Evolutionary conservation across 2,797 vertebrate genomes (phyloP).

Genomic region (Myoxocephalus aenaeus): DNA sequence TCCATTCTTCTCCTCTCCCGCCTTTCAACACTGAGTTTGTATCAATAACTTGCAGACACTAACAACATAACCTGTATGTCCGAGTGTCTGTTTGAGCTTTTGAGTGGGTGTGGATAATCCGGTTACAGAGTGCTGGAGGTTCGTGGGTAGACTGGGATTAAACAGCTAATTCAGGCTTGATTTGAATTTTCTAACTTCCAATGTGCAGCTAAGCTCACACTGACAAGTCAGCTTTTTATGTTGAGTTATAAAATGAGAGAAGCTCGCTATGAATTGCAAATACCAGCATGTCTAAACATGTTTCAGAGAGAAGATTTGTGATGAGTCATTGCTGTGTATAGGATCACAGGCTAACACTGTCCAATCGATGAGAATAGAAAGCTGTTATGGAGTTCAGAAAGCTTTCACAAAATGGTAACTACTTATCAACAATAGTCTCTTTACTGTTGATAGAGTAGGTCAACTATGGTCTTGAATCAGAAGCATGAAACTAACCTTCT

Average conservation of each 20-base stretch:
- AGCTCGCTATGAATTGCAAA: slow-evolving; percentile 10
- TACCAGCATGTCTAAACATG: neutral
- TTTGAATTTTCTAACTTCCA: slow-evolving; percentile 29
- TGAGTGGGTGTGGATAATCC: slow-evolving; percentile 52
- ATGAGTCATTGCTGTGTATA: neutral
- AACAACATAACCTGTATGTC: slow-evolving; percentile 34
- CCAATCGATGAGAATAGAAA: neutral
- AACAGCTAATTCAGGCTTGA: slow-evolving; percentile 14
- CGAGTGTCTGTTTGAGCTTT: slow-evolving; percentile 24
- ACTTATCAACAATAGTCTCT: neutral
- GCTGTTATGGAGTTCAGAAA: neutral
- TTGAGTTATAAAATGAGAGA: slow-evolving; percentile 1
- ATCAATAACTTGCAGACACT: slow-evolving; percentile 51
- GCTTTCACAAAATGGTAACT: neutral
- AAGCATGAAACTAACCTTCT: neutral
- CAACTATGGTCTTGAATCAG: slow-evolving; percentile 2
- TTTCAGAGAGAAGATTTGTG: slow-evolving; percentile 6
- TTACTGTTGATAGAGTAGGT: neutral
- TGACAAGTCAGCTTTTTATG: neutral
- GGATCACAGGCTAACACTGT: neutral
- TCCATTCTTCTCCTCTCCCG: slow-evolving; percentile 7
- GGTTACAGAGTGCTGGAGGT: slow-evolving; percentile 31
- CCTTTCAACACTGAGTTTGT: slow-evolving; percentile 33
- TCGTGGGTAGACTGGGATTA: slow-evolving; percentile 45
- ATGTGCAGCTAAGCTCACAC: neutral